Evolutionary conservation across 2,113 vertebrate species (phyloP), one percentile per base, ranked within the genome.

Genomic region (Deroptyus accipitrinus): DNA sequence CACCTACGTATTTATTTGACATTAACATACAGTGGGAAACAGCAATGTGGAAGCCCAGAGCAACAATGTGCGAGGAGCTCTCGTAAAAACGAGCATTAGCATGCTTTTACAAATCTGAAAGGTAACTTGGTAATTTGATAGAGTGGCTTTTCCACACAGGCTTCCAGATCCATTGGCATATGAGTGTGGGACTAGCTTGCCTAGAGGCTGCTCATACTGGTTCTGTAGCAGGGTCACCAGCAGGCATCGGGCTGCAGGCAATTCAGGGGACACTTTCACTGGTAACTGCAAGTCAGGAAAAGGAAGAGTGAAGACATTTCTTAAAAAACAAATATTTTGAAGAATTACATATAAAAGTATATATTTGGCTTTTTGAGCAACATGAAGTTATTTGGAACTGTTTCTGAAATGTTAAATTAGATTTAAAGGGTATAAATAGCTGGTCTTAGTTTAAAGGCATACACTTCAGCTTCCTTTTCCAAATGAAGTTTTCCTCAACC

Each of bases 221-320:
- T n/a, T 57, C 77, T 93, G 59, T 37, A 30, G 74, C n/a, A 61
- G 28, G 66, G 79, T 5, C 30, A 74, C n/a, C 42, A 37, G 35
- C 63, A 48, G 44, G 28, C 48, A 69, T 5, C 55, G 35, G 52
- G 37, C 87, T 76, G 61, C 67, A 33, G 46, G 72, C 82, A 62
- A 55, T 61, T 19, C 89, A 89, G 67, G 48, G 31, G 31, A 61
- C 78, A 94, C 84, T 96, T 95, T 94, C 94, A 92, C 78, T 92
- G 70, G 46, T 3, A 6, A 23, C 30, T 83, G 4, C 42, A 72
- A 82, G 19, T 19, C 63, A 70, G 44, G 39, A 90, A 86, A 90
- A 86, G 14, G 12, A 79, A 88, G 12, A 13, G 13, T 11, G 10
- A 35, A 89, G 70, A 33, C 1, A 8, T 30, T 92, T 70, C 9